Evolutionary conservation across 2,888 invertebrate species (phyloP).

Genomic region (Biston stratarius): DNA sequence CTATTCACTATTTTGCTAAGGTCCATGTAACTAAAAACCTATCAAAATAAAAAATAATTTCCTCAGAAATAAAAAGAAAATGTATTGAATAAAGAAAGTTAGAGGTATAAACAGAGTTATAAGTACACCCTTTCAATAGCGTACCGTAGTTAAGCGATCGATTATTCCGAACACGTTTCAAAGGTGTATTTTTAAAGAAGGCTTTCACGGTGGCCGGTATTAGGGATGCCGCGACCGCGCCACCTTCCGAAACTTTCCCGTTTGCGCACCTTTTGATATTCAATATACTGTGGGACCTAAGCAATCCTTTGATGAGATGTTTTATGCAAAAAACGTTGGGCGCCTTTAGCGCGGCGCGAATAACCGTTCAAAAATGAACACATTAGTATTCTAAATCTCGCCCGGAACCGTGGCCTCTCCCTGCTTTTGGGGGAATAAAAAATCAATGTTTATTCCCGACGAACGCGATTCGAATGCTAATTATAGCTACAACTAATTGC

Average conservation of each 20-base stretch:
- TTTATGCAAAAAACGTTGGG: constrained; percentile 86
- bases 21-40: not conserved
- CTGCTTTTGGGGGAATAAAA: constrained; percentile 83
- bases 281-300: constrained; percentile 83
- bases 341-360: constrained; percentile 81
- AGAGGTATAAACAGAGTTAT: constrained; percentile 21
- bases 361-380: constrained; percentile 84
- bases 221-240: constrained; percentile 74
- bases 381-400: constrained; percentile 83
- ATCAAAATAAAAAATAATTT: constrained; percentile 10
- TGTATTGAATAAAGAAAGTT: constrained; percentile 18
- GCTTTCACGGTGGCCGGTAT: constrained; percentile 78
- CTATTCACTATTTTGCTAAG: not conserved
- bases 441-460: constrained; percentile 84
- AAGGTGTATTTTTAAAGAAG: constrained; percentile 84
- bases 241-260: constrained; percentile 76
- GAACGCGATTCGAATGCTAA: constrained; percentile 83
- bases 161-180: constrained; percentile 81
- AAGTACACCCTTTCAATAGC: constrained; percentile 34
- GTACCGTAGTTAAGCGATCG: constrained; percentile 48
- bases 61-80: not conserved
- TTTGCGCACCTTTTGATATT: constrained; percentile 85
- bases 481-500: constrained; percentile 81
- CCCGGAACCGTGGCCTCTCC: constrained; percentile 69
- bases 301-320: constrained; percentile 87